These are phyloP conservation scores for Acanthaster planci DNA, from an alignment of 35 echinoderm and acorn worm genomes.

Conservation along the genomic window DNA sequence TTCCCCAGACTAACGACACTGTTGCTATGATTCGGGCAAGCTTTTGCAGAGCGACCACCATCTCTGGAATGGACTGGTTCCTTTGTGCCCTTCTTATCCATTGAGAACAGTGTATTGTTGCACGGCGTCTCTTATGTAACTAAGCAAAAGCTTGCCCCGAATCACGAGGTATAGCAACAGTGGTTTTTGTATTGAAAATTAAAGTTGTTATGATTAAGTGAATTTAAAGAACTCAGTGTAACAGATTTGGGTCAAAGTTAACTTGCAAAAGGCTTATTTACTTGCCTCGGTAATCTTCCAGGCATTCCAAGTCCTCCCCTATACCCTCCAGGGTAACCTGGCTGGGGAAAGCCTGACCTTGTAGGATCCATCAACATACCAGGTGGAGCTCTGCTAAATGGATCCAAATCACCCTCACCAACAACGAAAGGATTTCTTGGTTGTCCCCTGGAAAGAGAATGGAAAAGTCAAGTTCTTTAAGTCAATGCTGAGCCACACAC, in stretches of 20 bases:
- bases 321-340: constrained; percentile 22
- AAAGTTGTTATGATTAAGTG: no score
- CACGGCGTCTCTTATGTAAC: no score
- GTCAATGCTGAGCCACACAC: no score
- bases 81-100: no score
- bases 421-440: constrained; percentile 58
- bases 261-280: background rate
- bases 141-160: no score
- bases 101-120: no score
- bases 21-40: no score
- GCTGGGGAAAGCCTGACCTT: constrained; percentile 56
- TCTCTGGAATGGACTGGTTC: no score
- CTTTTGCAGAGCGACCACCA: no score
- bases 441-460: constrained; percentile 39
- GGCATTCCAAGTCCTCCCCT: constrained; percentile 77
- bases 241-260: background rate
- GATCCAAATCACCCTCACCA: constrained; percentile 68
- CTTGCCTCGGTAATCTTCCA: constrained; percentile 73
- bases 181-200: background rate
- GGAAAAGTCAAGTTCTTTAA: background rate
- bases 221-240: no score
- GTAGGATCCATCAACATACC: constrained; percentile 83
- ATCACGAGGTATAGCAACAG: no score
- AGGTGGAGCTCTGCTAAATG: constrained; percentile 57
- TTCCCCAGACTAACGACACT: no score